These are phyloP conservation scores for Leucopsar rothschildi DNA, from an alignment of 2,113 vertebrate species.

Conservation along the genomic window DNA sequence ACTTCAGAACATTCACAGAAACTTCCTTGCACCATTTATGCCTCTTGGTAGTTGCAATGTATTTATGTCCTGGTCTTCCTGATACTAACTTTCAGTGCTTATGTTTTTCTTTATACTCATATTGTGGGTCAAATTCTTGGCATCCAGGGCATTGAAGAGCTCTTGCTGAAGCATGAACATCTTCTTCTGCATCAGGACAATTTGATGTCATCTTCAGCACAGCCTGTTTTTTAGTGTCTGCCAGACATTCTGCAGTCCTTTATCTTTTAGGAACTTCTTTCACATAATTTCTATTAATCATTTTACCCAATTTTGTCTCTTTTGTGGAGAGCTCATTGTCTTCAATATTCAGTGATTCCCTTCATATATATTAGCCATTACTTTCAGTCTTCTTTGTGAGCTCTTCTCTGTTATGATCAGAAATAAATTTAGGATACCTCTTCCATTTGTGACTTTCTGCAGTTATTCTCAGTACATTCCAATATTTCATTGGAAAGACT, in stretches of 20 bases:
- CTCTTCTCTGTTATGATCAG: not conserved
- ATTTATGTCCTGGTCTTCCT: not conserved
- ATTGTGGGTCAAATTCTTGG: not conserved
- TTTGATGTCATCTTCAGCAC: not conserved
- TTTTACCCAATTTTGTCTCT: not conserved
- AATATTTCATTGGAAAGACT: not conserved
- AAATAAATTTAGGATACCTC: not conserved
- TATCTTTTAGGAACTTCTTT: not conserved
- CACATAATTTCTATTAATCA: not conserved
- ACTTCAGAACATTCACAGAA: not conserved
- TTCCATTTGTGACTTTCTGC: not conserved
- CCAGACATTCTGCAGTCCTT: not conserved
- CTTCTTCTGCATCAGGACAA: not conserved
- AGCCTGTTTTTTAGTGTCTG: not conserved
- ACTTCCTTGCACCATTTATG: not conserved
- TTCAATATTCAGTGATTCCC: not conserved
- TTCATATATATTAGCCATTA: not conserved
- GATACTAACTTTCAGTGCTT: not conserved
- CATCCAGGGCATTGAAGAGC: not conserved
- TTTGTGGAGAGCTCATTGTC: not conserved
- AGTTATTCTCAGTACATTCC: not conserved
- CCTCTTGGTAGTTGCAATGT: not conserved
- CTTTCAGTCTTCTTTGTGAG: not conserved
- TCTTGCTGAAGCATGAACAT: not conserved
- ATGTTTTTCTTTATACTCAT: not conserved